Conservation (phyloP, 1,140 invertebrate species). For the Littorina saxatilis region DNA sequence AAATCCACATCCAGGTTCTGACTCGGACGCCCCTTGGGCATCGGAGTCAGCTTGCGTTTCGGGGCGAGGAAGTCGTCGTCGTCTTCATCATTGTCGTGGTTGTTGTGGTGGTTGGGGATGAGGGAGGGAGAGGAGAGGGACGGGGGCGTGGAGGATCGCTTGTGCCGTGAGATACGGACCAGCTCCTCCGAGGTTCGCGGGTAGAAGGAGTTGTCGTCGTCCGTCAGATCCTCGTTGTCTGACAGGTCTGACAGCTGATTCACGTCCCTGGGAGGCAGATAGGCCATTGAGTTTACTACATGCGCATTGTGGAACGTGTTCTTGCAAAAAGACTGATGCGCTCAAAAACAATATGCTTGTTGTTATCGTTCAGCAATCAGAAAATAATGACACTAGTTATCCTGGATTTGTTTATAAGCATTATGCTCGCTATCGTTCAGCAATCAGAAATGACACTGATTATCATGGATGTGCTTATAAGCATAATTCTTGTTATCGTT, state of each 20-base stretch:
- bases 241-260: constrained; percentile 71
- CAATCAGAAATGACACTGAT: too few relatives aligned
- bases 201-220: constrained; percentile 66
- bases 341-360: too few relatives aligned
- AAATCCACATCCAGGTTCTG: not conserved
- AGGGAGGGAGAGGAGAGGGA: not conserved
- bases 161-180: constrained; percentile 50
- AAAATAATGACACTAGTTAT: too few relatives aligned
- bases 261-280: constrained; percentile 60
- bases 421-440: too few relatives aligned
- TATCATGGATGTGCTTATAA: too few relatives aligned
- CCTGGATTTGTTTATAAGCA: too few relatives aligned
- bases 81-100: constrained; percentile 28
- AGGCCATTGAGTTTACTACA: too few relatives aligned
- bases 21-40: too few relatives aligned
- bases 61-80: constrained; percentile 5
- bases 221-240: constrained; percentile 56
- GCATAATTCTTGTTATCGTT: too few relatives aligned
- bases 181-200: constrained; percentile 65
- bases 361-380: too few relatives aligned
- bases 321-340: too few relatives aligned
- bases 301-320: too few relatives aligned
- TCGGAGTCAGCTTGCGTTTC: not conserved
- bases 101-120: constrained; percentile 34
- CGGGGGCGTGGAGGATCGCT: not conserved